Evolutionary conservation across 2,888 invertebrate genomes (phyloP).

Genomic region (Cerastoderma edule): DNA sequence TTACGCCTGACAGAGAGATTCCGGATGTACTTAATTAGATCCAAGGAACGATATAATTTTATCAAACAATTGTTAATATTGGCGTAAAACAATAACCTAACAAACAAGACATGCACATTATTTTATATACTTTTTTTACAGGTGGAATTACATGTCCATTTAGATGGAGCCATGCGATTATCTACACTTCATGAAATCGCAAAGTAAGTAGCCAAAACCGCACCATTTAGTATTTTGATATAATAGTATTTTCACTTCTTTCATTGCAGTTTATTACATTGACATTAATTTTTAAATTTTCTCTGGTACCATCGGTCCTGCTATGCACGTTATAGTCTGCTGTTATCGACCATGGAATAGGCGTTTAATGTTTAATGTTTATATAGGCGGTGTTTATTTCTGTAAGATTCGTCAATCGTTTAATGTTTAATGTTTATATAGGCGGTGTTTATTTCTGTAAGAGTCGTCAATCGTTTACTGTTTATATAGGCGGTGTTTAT

Average conservation of each 20-base stretch:
- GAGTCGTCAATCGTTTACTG: neutral
- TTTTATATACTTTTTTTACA: conserved; percentile 59
- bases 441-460: neutral
- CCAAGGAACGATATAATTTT: neutral
- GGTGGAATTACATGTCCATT: conserved; percentile 86
- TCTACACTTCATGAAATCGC: conserved; percentile 85
- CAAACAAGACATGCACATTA: neutral
- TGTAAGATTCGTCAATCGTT: neutral
- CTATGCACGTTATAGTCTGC: neutral
- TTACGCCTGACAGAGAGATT: too few relatives aligned
- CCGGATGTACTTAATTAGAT: neutral
- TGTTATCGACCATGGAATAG: neutral
- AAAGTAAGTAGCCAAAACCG: conserved; percentile 79
- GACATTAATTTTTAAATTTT: neutral
- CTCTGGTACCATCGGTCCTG: neutral
- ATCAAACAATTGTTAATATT: neutral
- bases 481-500: neutral
- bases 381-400: neutral
- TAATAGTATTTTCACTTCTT: neutral
- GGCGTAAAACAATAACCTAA: neutral
- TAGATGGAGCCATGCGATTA: conserved; percentile 85
- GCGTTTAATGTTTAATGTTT: neutral
- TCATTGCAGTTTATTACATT: neutral
- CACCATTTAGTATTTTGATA: neutral
- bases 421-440: neutral